A percentile compares a stretch with the other conserved stretches of the same genome.
These are phyloP conservation scores for Meloidogyne hapla DNA, from an alignment of 1,140 invertebrate species.

Conservation along the genomic window DNA sequence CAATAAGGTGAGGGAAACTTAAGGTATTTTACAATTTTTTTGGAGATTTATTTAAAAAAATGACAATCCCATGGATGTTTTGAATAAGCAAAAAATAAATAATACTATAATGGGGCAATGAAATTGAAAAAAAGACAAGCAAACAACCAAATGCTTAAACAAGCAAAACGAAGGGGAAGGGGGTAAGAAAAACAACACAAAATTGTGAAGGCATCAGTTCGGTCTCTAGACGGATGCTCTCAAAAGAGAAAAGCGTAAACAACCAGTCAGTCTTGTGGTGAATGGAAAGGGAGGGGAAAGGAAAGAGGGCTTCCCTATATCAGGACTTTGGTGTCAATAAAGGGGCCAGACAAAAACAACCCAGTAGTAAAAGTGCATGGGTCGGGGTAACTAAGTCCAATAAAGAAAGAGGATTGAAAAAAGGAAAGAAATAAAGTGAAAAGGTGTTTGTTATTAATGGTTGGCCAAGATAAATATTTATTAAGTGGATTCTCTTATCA, in stretches of 20 bases:
- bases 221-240: constrained; percentile 1
- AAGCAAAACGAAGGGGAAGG: background rate
- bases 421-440: background rate
- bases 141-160: constrained; percentile 12
- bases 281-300: background rate
- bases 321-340: background rate
- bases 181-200: constrained; percentile 17
- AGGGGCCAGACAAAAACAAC: background rate
- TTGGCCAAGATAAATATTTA: no score
- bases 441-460: background rate
- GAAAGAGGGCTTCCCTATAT: background rate
- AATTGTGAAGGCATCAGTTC: background rate
- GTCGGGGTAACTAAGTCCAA: background rate
- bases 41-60: background rate
- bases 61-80: constrained; percentile 10
- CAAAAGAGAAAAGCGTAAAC: background rate
- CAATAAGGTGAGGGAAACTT: no score
- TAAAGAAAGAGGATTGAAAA: background rate
- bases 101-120: constrained; percentile 5
- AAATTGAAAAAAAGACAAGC: constrained; percentile 18
- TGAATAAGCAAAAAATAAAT: background rate
- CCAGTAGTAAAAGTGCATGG: background rate
- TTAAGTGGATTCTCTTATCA: no score
- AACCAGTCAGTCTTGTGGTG: constrained; percentile 3
- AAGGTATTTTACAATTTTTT: no score